A percentile compares a stretch with the other conserved stretches of the same genome.
Evolutionary conservation across 2,113 vertebrate genomes (phyloP).

Genomic region (Dissostichus mawsoni): DNA sequence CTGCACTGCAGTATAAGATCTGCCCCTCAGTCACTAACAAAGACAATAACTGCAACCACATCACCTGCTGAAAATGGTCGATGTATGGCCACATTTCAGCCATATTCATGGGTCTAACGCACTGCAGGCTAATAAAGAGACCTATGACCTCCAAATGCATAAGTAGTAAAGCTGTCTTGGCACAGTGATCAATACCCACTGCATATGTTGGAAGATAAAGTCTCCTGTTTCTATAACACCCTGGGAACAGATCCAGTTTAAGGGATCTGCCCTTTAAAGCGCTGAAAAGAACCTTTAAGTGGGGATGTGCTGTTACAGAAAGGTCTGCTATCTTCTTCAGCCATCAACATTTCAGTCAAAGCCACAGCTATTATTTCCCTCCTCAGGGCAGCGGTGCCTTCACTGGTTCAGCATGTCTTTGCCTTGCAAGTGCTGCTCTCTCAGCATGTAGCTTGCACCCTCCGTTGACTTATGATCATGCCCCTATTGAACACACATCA

Average conservation of each 20-base stretch:
- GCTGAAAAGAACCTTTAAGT: slow-evolving; percentile 14
- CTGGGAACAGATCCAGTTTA: background rate
- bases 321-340: slow-evolving; percentile 24
- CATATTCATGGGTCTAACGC: slow-evolving; percentile 57
- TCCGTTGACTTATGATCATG: slow-evolving; percentile 57
- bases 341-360: slow-evolving; percentile 35
- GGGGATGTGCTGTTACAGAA: background rate
- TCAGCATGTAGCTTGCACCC: slow-evolving; percentile 38
- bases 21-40: slow-evolving; percentile 20
- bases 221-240: background rate
- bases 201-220: slow-evolving; percentile 3
- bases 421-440: slow-evolving; percentile 33
- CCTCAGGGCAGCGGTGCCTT: slow-evolving; percentile 15
- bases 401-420: slow-evolving; percentile 43
- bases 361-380: slow-evolving; percentile 10
- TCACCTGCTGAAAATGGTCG: slow-evolving; percentile 49
- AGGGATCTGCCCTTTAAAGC: background rate
- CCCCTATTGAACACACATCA: slow-evolving; percentile 47
- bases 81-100: slow-evolving; percentile 35
- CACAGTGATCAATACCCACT: slow-evolving; percentile 51
- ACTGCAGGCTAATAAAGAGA: slow-evolving; percentile 43
- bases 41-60: slow-evolving; percentile 25
- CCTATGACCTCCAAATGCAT: slow-evolving; percentile 54
- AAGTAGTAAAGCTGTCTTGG: slow-evolving; percentile 44
- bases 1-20: background rate